A percentile compares a stretch with the other conserved stretches of the same genome.
phyloP scores from a whole-genome alignment of 2,888 invertebrate species.

The Drosophila melanosoma region DNA sequence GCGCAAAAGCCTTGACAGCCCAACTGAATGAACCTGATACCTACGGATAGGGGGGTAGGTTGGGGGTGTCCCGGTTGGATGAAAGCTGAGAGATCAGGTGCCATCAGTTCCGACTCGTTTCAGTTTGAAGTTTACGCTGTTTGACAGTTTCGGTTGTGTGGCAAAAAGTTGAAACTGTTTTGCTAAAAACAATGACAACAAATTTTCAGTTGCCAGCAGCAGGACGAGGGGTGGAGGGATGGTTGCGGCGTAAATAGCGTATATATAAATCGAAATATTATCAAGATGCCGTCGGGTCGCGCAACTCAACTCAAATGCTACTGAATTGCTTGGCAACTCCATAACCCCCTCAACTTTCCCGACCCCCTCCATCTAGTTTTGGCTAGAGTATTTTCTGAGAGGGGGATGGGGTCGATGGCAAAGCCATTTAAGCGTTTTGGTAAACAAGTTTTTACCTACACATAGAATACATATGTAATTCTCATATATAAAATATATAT shows the following conservation, averaged over 20 bases:
- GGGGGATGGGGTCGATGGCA: not conserved
- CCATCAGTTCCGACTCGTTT: slow-evolving; percentile 79
- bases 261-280: slow-evolving; percentile 80
- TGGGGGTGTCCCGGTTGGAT: not conserved
- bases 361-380: too few relatives aligned
- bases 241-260: not conserved
- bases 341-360: not conserved
- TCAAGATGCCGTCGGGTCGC: slow-evolving; percentile 75
- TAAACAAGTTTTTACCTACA: slow-evolving; percentile 68
- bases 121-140: slow-evolving; percentile 79
- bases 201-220: slow-evolving; percentile 26
- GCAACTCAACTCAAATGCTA: slow-evolving; percentile 40
- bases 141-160: slow-evolving; percentile 68
- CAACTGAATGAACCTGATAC: slow-evolving; percentile 25
- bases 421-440: slow-evolving; percentile 46
- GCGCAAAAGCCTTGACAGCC: slow-evolving; percentile 74
- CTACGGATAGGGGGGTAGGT: too few relatives aligned
- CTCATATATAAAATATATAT: slow-evolving; percentile 18
- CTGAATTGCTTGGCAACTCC: slow-evolving; percentile 48
- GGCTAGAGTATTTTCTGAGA: not conserved
- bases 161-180: slow-evolving; percentile 60
- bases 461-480: slow-evolving; percentile 20
- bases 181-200: slow-evolving; percentile 49
- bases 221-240: not conserved
- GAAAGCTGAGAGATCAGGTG: slow-evolving; percentile 59